Evolutionary conservation across 2,113 vertebrate species (phyloP).

Genomic region (Xiphophorus maculatus): DNA sequence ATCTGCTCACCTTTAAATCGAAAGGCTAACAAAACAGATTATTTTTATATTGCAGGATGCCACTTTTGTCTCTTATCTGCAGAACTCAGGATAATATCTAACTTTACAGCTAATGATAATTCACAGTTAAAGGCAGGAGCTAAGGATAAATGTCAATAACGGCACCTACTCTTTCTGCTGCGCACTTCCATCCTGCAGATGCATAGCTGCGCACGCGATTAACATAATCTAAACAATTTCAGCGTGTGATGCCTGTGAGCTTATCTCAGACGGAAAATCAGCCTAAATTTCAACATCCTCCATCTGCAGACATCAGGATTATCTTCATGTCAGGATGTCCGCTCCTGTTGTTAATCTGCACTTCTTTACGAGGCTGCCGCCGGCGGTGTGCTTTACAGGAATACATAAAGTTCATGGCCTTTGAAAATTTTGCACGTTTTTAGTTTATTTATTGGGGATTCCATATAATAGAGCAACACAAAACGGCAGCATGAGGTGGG

Average conservation of each 20-base stretch:
- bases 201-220: conserved; percentile 43
- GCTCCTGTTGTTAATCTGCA: conserved; percentile 57
- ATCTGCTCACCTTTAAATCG: neutral
- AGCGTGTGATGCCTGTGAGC: conserved; percentile 53
- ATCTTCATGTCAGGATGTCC: conserved; percentile 60
- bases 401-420: neutral
- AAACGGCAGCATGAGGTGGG: too few species aligned
- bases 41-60: too few species aligned
- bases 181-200: conserved; percentile 9
- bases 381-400: neutral
- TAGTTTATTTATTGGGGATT: neutral
- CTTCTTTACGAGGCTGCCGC: conserved; percentile 19
- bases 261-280: conserved; percentile 71
- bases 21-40: too few species aligned
- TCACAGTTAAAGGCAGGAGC: conserved; percentile 12
- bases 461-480: too few species aligned
- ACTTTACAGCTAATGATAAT: conserved; percentile 11
- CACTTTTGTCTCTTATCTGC: neutral
- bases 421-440: neutral
- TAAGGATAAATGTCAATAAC: conserved; percentile 17
- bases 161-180: conserved; percentile 10
- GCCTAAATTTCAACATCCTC: conserved; percentile 66
- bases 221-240: conserved; percentile 70
- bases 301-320: conserved; percentile 74
- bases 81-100: neutral